Conservation (phyloP, 1,140 invertebrate species). For the Bombus sylvicola region DNA sequence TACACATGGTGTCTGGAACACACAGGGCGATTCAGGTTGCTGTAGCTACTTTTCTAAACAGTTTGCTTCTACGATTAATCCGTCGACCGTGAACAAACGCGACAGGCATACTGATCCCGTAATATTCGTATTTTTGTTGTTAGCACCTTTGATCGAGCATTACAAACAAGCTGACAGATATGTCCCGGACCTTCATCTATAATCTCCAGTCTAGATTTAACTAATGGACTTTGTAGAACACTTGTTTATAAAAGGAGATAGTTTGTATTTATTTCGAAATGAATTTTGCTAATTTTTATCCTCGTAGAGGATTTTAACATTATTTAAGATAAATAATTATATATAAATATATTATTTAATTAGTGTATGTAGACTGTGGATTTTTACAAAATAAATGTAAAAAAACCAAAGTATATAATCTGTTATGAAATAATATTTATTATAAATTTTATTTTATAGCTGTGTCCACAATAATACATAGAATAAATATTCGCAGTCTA, state of each 20-base stretch:
- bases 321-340: too few relatives aligned
- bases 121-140: conserved; percentile 11
- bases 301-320: background rate
- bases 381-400: too few relatives aligned
- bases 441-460: too few relatives aligned
- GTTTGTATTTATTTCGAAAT: background rate
- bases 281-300: background rate
- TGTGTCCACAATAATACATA: too few relatives aligned
- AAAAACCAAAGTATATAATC: too few relatives aligned
- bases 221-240: background rate
- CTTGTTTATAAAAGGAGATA: background rate
- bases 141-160: background rate
- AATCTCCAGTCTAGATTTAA: background rate
- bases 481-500: too few relatives aligned
- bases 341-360: too few relatives aligned
- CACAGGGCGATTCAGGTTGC: background rate
- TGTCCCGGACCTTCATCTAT: too few relatives aligned
- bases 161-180: background rate
- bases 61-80: conserved; percentile 15
- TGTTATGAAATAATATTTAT: too few relatives aligned
- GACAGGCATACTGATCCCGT: background rate
- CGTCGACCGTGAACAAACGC: conserved; percentile 9
- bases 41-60: background rate
- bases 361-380: too few relatives aligned
- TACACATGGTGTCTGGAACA: background rate